Conservation (phyloP, 2,113 vertebrate genomes). For the Cyprinodon tularosa region DNA sequence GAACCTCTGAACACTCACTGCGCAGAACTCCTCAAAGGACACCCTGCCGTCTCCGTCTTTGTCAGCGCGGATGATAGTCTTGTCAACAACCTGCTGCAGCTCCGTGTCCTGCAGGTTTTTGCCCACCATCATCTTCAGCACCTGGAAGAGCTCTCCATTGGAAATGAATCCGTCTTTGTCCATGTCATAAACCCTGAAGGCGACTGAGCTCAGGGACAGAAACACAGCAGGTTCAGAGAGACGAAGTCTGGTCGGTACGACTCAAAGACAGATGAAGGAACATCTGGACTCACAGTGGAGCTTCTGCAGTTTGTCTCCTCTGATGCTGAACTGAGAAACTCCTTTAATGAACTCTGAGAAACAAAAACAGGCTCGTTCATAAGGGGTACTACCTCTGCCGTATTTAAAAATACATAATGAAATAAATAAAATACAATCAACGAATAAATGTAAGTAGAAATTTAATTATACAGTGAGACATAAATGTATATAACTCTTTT, state of each 20-base stretch:
- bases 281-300: conserved; percentile 88
- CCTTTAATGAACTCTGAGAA: conserved; percentile 92
- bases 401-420: too few relatives aligned
- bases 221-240: neutral
- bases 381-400: too few relatives aligned
- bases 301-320: conserved; percentile 93
- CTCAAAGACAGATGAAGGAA: neutral
- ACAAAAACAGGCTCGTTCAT: neutral
- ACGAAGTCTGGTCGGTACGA: neutral
- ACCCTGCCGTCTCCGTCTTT: conserved; percentile 97
- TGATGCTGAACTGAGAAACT: conserved; percentile 94
- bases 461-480: too few relatives aligned
- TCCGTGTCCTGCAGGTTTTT: conserved; percentile 97
- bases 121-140: conserved; percentile 99
- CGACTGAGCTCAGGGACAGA: conserved; percentile 79
- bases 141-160: conserved; percentile 98
- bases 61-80: conserved; percentile 98
- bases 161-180: conserved; percentile 99
- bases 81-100: conserved; percentile 94
- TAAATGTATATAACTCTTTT: too few relatives aligned
- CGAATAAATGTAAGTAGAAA: too few relatives aligned
- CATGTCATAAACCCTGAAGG: conserved; percentile 99
- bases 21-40: conserved; percentile 98
- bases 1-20: conserved; percentile 69
- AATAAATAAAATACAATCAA: too few relatives aligned